Base-by-base conservation (phyloP, 2,113 vertebrate genomes). In the Phrynosoma blainvillii region DNA sequence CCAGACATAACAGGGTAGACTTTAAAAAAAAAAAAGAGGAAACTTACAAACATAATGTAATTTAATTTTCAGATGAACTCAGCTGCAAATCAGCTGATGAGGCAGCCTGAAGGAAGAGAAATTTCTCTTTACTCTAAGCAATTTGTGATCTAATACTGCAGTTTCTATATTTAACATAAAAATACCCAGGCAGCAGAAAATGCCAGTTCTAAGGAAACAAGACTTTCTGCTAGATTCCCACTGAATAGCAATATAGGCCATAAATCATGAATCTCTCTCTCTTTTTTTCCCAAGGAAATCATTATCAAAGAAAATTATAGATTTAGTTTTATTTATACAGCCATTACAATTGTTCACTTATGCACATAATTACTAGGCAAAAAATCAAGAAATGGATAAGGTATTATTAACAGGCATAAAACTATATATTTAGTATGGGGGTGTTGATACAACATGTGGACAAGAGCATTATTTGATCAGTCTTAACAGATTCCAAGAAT, bases 51-150 rank as follows among this genome's bases (percentile, higher is more conserved):
- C 65, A 87, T n/a, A n/a, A 82, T 90, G 12, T 88, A 91, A 89
- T 92, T 89, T 90, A 78, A 93, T 94, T 96, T 95, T 94, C 27
- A 79, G 79, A 89, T 85, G 92, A 85, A 92, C 92, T 96, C 85
- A 78, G 88, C 85, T 89, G 30, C 79, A 87, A 89, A 94, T 77
- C 54, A 89, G 42, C 91, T 86, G 87, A 89, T 93, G 30, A 83
- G 83, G 82, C 76, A 89, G 82, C 70, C 89, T 89, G 86, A 75
- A 94, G 88, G n/a, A 13, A 21, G 88, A 94, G 84, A 88, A 93
- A 40, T 74, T 70, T 32, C 56, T 91, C 54, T 73, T 73, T 40
- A 70, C 40, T 92, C 9, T 0, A 77, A 94, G 79, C 47, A 59
- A 85, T 83, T 16, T 70, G 52, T 91, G 36, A 91, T 93, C 92